Evolutionary conservation across 1,140 invertebrate genomes (phyloP).

Genomic region (Steinernema khuongi): DNA sequence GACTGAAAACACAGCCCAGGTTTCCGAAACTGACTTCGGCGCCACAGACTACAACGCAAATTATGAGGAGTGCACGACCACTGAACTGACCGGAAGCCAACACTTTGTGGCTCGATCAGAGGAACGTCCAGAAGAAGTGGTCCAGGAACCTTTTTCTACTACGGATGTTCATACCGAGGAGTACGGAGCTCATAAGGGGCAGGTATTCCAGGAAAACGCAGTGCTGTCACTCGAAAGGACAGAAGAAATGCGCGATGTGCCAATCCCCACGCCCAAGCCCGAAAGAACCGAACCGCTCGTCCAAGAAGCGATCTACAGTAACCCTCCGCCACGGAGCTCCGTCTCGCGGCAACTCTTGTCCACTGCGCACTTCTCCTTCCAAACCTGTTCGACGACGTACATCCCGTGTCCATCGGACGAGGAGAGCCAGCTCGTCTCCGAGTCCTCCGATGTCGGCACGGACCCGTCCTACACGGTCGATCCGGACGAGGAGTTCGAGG

Average conservation of each 20-base stretch:
- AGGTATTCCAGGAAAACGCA: no score
- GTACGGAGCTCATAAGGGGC: no score
- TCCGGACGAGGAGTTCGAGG: conserved; percentile 5
- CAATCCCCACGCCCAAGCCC: neutral
- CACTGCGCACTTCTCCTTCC: neutral
- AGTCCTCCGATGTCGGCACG: neutral
- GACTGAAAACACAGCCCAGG: no score
- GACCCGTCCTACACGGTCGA: neutral
- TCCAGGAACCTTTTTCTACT: no score
- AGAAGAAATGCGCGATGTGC: neutral
- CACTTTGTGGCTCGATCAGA: no score
- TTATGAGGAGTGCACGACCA: no score
- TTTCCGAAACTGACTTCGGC: no score
- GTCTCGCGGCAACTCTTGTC: neutral
- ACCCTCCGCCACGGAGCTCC: neutral
- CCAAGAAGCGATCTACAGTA: neutral
- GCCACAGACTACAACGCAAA: no score
- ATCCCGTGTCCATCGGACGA: conserved; percentile 2
- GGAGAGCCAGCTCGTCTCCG: neutral
- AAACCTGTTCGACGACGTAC: neutral
- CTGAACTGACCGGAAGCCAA: no score
- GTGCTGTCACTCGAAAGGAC: neutral
- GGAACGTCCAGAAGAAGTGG: no score
- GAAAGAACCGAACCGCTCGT: neutral
- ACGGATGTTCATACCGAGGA: no score